Base-by-base conservation (phyloP, 2,888 invertebrate species). In the Sinotaia quadrata region DNA sequence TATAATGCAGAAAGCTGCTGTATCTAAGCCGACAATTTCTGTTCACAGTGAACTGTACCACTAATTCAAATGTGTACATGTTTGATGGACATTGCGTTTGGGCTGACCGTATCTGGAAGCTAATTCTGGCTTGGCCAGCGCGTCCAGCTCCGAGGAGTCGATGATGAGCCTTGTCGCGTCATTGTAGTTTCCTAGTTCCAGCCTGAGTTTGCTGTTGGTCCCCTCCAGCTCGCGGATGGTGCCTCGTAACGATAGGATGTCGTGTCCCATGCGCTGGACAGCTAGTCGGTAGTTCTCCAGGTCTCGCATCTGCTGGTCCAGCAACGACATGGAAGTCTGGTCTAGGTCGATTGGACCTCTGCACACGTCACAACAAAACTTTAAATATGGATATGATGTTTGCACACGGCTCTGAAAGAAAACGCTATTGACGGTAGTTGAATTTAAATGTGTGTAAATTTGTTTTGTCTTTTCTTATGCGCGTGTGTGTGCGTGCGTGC, bases 211-310 rank as follows among this genome's bases (percentile, higher is more conserved):
- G 72, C 84, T 82, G 77, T 87, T 87, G 29, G 77, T 68, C 27
- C 72, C 74, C 68, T 85, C 84, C 7, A 85, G 76, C 4, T 83
- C 81, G 3, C 78, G 77, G 7, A 87, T 74, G 67, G 78, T 78
- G 51, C 18, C 12, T 12, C 83, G 73, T 21, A 87, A 76, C 0
- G 81, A 72, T 2, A 87, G 54, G 57, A 87, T 85, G 69, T 87
- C 87, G 36, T 79, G 76, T 7, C 87, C 87, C 87, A 87, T 87
- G 63, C 81, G 82, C 56, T 82, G 82, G 0, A 86, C 83, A 7
- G 86, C 87, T 2, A 74, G 68, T 34, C 87, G 73, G 73, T 87
- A 87, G 68, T 81, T 82, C 57, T 83, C 82, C 58, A 86, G 69
- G 71, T 87, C 87, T 58, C 78, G 74, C 74, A 79, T 77, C 75